Conservation (phyloP, 2,888 invertebrate genomes). For the Leptogaster cylindrica region DNA sequence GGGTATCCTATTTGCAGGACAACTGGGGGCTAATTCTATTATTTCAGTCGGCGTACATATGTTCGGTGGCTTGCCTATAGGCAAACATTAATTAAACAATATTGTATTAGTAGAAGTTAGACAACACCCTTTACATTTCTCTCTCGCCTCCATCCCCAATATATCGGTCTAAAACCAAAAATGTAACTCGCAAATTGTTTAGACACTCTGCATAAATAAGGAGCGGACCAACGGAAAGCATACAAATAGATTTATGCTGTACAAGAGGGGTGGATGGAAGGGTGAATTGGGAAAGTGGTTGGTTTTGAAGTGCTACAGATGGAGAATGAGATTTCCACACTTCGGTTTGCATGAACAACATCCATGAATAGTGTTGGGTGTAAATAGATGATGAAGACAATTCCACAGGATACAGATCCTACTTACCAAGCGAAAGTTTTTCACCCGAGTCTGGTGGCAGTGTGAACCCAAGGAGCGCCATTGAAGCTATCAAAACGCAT, state of each 20-base stretch:
- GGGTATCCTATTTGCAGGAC: no score
- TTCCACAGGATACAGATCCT: no score
- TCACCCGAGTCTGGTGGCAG: slow-evolving; percentile 99
- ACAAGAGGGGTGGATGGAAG: no score
- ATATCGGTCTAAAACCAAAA: neutral
- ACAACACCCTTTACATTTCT: no score
- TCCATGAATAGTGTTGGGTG: no score
- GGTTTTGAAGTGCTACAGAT: no score
- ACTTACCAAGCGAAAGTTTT: slow-evolving; percentile 93
- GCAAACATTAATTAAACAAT: slow-evolving; percentile 40
- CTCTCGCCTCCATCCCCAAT: neutral
- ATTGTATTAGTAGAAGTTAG: slow-evolving; percentile 5
- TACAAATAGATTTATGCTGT: slow-evolving; percentile 8
- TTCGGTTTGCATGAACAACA: no score
- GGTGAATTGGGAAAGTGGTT: neutral
- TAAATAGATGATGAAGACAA: no score
- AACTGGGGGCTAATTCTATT: neutral
- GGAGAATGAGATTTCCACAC: no score
- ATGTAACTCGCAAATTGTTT: neutral
- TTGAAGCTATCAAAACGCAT: slow-evolving; percentile 97
- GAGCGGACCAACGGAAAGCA: slow-evolving; percentile 3
- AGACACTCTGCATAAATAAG: slow-evolving; percentile 22
- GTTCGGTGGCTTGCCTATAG: neutral
- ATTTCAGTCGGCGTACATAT: neutral
- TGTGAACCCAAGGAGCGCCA: slow-evolving; percentile 98